Conservation (phyloP, 2,113 vertebrate genomes). For the Platysteira castanea region DNA sequence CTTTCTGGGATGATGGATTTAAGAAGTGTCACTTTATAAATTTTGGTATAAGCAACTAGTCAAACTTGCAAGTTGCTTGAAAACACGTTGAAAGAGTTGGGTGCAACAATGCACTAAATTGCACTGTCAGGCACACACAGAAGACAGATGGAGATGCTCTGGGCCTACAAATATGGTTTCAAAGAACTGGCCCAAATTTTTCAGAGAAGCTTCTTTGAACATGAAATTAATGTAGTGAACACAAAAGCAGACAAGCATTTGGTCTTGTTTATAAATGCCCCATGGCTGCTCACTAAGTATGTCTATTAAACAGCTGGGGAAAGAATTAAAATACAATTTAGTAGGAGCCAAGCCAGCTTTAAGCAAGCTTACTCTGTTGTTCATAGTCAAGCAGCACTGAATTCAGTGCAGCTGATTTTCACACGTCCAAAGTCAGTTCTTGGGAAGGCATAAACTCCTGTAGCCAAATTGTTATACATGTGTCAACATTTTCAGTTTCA, state of each 20-base stretch:
- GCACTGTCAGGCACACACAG: neutral
- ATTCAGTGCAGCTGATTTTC: neutral
- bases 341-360: neutral
- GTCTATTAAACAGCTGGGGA: neutral
- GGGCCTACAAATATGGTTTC: neutral
- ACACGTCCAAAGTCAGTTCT: neutral
- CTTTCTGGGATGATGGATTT: neutral
- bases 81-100: neutral
- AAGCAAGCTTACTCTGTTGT: neutral
- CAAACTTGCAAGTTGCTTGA: neutral
- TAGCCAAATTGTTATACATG: neutral
- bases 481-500: neutral
- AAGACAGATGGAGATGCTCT: neutral
- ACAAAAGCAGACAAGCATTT: neutral
- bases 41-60: neutral
- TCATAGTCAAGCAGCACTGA: neutral
- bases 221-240: neutral
- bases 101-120: neutral
- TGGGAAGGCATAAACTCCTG: neutral
- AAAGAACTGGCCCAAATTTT: neutral
- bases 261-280: neutral
- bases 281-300: neutral
- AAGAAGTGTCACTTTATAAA: neutral
- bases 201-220: neutral
- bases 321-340: neutral